These are phyloP conservation scores for Eupithecia insigniata DNA, from an alignment of 2,888 invertebrate genomes.

Conservation along the genomic window DNA sequence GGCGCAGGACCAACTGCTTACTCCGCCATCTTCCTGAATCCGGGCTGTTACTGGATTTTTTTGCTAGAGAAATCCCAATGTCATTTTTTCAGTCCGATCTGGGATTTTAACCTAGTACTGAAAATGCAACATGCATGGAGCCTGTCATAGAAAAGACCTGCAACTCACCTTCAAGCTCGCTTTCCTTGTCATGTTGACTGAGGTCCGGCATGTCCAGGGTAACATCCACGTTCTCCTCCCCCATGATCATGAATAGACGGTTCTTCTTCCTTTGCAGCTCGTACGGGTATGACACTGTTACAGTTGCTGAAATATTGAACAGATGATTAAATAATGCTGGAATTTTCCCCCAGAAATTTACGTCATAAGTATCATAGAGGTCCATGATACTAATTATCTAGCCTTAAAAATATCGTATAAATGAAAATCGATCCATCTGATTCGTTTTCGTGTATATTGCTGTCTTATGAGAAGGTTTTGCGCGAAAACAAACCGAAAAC, in stretches of 20 bases:
- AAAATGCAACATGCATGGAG: too few species aligned
- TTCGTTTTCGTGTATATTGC: neutral
- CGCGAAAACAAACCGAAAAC: neutral
- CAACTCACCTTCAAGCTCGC: constrained; percentile 51
- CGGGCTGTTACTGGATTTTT: too few species aligned
- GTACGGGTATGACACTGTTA: constrained; percentile 56
- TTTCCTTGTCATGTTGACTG: constrained; percentile 45
- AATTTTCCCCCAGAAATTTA: neutral
- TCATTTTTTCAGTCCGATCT: too few species aligned
- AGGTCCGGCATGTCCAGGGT: constrained; percentile 62
- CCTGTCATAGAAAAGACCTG: too few species aligned
- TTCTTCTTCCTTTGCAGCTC: constrained; percentile 49
- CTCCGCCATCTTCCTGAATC: too few species aligned
- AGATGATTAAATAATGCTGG: neutral
- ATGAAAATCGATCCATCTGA: neutral
- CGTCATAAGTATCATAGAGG: neutral
- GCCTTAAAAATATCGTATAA: neutral
- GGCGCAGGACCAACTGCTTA: too few species aligned
- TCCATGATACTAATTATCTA: neutral
- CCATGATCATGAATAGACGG: constrained; percentile 48
- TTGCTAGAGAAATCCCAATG: too few species aligned
- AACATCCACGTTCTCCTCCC: constrained; percentile 61
- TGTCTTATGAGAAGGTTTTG: neutral
- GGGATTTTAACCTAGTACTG: too few species aligned
- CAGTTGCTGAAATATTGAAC: constrained; percentile 52